Percentiles rank a stretch among this genome's conserved stretches.
These are phyloP conservation scores for Drosophila ironensis DNA, from an alignment of 1,140 invertebrate species.

Conservation along the genomic window DNA sequence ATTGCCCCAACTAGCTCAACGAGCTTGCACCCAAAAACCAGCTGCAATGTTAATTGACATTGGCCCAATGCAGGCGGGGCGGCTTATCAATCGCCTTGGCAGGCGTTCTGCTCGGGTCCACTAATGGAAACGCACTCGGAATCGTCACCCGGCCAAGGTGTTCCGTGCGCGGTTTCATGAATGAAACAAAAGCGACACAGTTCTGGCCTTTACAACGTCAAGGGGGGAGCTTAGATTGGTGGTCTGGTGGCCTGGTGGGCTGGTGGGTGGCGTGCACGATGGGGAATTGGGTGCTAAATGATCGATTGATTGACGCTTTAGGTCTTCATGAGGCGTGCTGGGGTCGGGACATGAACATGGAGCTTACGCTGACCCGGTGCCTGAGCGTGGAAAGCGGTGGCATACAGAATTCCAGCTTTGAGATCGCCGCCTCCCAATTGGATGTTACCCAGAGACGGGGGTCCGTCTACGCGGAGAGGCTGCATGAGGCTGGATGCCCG, in stretches of 20 bases:
- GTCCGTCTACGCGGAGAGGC: conserved; percentile 53
- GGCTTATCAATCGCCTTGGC: conserved; percentile 33
- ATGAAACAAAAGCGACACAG: conserved; percentile 37
- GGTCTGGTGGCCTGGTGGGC: not conserved
- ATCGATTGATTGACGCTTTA: conserved; percentile 24
- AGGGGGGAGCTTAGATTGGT: too few species aligned
- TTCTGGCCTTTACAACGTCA: too few species aligned
- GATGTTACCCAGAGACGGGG: conserved; percentile 12
- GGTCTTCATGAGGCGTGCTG: conserved; percentile 11
- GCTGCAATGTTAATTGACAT: conserved; percentile 42
- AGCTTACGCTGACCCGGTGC: conserved; percentile 40
- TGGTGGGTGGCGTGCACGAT: not conserved
- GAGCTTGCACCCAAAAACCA: conserved; percentile 30
- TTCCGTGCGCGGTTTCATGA: conserved; percentile 37
- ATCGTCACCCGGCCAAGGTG: conserved; percentile 5
- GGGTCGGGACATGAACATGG: conserved; percentile 10
- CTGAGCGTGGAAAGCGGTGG: conserved; percentile 38
- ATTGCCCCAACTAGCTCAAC: conserved; percentile 16
- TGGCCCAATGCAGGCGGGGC: conserved; percentile 11
- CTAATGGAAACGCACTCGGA: conserved; percentile 46
- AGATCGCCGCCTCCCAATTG: not conserved
- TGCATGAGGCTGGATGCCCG: conserved; percentile 20
- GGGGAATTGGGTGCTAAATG: conserved; percentile 8
- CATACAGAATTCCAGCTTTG: conserved; percentile 47
- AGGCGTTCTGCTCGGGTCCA: not conserved